A percentile compares a stretch with the other conserved stretches of the same genome.
phyloP scores from a whole-genome alignment of 2,113 vertebrate genomes.

The Microcebus murinus region DNA sequence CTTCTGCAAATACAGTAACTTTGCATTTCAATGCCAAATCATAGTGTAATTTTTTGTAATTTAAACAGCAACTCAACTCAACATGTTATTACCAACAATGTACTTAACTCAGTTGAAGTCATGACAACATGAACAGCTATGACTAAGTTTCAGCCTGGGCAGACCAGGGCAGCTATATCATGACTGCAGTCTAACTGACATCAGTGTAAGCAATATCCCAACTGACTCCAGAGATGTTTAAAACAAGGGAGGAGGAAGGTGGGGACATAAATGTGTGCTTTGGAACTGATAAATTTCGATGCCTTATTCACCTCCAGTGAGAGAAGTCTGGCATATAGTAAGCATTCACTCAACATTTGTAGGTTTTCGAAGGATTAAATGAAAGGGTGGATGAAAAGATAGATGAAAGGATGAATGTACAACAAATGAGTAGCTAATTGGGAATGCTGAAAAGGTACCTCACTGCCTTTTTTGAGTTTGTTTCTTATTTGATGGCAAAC shows the following conservation, averaged over 20 bases:
- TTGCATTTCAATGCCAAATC: constrained; percentile 30
- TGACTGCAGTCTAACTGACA: background rate
- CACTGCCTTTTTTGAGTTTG: background rate
- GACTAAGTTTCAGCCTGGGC: background rate
- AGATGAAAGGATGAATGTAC: background rate
- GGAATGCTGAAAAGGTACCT: background rate
- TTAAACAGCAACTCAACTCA: constrained; percentile 45
- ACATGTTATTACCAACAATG: constrained; percentile 61
- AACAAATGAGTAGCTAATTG: background rate
- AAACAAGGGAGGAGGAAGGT: background rate
- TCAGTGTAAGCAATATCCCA: background rate
- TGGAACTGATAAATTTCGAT: background rate
- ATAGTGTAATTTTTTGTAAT: constrained; percentile 34
- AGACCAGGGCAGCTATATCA: background rate
- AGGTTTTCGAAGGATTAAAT: background rate
- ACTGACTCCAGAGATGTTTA: background rate
- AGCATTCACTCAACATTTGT: background rate
- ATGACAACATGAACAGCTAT: background rate
- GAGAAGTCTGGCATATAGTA: background rate
- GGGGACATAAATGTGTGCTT: background rate
- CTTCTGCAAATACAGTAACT: constrained; percentile 9
- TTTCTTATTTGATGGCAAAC: background rate
- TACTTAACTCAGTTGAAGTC: constrained; percentile 47
- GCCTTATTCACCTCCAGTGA: background rate
- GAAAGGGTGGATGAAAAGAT: background rate